These are phyloP conservation scores for Acanthopagrus latus DNA, from an alignment of 2,797 vertebrate genomes.

Conservation along the genomic window DNA sequence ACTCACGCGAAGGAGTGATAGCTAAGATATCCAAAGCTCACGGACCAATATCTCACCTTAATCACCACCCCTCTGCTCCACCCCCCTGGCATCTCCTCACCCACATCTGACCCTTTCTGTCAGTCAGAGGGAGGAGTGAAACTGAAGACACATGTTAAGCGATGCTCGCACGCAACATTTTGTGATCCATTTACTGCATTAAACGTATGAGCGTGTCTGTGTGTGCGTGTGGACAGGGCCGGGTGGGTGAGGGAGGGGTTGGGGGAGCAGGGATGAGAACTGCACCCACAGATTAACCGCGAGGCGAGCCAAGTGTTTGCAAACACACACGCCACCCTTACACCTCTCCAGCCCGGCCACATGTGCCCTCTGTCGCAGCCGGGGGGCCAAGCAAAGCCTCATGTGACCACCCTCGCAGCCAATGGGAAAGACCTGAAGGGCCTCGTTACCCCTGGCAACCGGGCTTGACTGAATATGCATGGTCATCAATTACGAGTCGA, in stretches of 20 bases:
- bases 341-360: constrained; percentile 45
- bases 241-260: background rate
- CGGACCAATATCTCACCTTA: constrained; percentile 54
- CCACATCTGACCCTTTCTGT: constrained; percentile 42
- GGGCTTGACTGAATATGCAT: constrained; percentile 50
- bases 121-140: constrained; percentile 26
- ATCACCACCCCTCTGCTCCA: constrained; percentile 22
- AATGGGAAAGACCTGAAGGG: constrained; percentile 36
- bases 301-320: constrained; percentile 62
- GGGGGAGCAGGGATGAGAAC: constrained; percentile 6
- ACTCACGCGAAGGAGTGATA: constrained; percentile 47
- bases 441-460: constrained; percentile 55
- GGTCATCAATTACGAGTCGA: constrained; percentile 55
- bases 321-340: constrained; percentile 60
- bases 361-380: constrained; percentile 59
- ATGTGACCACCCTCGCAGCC: constrained; percentile 46
- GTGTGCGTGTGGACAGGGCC: background rate
- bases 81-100: constrained; percentile 19
- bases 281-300: constrained; percentile 50
- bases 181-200: constrained; percentile 24
- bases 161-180: constrained; percentile 46
- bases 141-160: constrained; percentile 36
- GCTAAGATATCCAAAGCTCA: constrained; percentile 39
- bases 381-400: constrained; percentile 32
- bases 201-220: background rate